Evolutionary conservation across 1,140 invertebrate genomes (phyloP).

Genomic region (Bombus fervidus): DNA sequence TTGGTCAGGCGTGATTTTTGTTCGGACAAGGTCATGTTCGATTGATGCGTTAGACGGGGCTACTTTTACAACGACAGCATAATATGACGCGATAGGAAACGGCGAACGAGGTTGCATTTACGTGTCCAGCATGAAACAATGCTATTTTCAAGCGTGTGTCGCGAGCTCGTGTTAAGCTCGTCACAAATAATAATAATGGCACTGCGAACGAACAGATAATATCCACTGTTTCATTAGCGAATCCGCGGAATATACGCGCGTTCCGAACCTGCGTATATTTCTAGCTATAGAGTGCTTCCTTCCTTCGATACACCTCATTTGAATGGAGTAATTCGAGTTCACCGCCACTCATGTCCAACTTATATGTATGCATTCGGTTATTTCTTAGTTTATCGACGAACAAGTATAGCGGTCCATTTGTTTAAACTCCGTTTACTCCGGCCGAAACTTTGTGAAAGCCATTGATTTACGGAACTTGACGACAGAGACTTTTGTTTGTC

Average conservation of each 20-base stretch:
- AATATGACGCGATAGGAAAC: slow-evolving; percentile 59
- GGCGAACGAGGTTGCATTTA: slow-evolving; percentile 60
- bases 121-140: slow-evolving; percentile 60
- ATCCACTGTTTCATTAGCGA: slow-evolving; percentile 51
- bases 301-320: too few relatives aligned
- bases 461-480: not conserved
- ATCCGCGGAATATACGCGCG: slow-evolving; percentile 31
- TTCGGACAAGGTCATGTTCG: not conserved
- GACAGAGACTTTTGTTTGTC: not conserved
- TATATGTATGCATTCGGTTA: not conserved
- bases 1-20: slow-evolving; percentile 19
- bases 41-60: not conserved
- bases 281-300: too few relatives aligned
- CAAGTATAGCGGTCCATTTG: not conserved
- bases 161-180: slow-evolving; percentile 34
- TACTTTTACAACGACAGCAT: slow-evolving; percentile 46
- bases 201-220: slow-evolving; percentile 36
- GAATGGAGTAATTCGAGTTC: too few relatives aligned
- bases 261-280: not conserved
- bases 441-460: not conserved
- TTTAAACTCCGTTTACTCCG: not conserved
- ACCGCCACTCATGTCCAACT: too few relatives aligned
- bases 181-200: slow-evolving; percentile 58
- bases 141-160: slow-evolving; percentile 53
- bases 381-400: not conserved